Conservation (phyloP, 2,113 vertebrate species). For the Atractosteus spatula region DNA sequence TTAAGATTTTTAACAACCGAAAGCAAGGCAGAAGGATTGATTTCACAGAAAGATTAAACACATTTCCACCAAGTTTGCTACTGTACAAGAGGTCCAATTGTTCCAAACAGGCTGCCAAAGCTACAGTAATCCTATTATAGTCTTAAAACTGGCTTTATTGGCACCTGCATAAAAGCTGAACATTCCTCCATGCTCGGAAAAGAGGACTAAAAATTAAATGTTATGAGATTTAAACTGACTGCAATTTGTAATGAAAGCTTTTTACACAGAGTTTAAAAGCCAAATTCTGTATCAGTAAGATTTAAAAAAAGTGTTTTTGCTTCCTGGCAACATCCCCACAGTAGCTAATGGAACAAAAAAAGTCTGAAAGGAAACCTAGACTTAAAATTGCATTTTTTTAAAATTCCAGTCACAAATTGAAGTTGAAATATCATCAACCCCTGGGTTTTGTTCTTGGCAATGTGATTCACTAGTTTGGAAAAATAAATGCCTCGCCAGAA, state of each 20-base stretch:
- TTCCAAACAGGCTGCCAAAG: conserved; percentile 46
- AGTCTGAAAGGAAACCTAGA: conserved; percentile 11
- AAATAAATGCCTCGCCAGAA: too few relatives aligned
- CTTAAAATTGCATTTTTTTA: conserved; percentile 16
- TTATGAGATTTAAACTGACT: conserved; percentile 40
- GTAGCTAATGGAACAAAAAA: conserved; percentile 15
- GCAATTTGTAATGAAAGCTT: conserved; percentile 29
- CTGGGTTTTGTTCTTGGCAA: too few relatives aligned
- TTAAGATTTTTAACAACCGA: too few relatives aligned
- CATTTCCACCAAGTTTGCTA: background rate
- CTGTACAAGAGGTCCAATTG: conserved; percentile 40
- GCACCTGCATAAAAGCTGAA: conserved; percentile 18
- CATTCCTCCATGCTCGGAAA: conserved; percentile 38
- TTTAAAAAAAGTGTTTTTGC: conserved; percentile 33
- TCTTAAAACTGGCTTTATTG: conserved; percentile 36
- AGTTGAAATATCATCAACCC: too few relatives aligned
- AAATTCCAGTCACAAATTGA: conserved; percentile 20
- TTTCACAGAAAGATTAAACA: too few relatives aligned
- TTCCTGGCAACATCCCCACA: conserved; percentile 23
- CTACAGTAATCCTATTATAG: conserved; percentile 47
- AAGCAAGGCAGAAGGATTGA: too few relatives aligned
- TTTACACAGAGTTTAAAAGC: conserved; percentile 41
- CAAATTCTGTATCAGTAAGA: conserved; percentile 32
- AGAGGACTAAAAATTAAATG: conserved; percentile 42
- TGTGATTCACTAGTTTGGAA: too few relatives aligned